These are phyloP conservation scores for Linepithema humile DNA, from an alignment of 1,140 invertebrate genomes.

Conservation along the genomic window DNA sequence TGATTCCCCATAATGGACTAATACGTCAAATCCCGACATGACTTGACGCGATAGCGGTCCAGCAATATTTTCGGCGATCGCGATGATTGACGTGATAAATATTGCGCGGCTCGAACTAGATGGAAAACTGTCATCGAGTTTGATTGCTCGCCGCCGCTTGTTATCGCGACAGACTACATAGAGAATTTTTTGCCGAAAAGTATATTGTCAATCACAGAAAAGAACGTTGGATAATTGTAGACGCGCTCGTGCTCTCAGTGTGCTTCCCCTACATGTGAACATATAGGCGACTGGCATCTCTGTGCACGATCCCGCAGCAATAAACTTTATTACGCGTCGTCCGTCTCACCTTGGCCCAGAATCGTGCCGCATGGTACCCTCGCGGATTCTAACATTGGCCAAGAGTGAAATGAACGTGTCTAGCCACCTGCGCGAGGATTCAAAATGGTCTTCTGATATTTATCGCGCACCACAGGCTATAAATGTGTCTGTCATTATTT, in stretches of 20 bases:
- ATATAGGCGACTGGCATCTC: not conserved
- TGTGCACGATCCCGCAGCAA: not conserved
- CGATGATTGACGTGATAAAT: not conserved
- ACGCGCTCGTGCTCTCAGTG: not conserved
- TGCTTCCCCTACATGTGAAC: not conserved
- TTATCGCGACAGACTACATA: slow-evolving; percentile 3
- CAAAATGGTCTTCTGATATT: not conserved
- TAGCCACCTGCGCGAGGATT: not conserved
- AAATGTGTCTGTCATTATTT: not conserved
- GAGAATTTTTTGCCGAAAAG: slow-evolving; percentile 10
- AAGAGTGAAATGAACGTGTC: not conserved
- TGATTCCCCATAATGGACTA: not conserved
- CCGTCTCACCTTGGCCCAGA: slow-evolving; percentile 45
- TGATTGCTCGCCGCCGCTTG: not conserved
- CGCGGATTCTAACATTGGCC: not conserved
- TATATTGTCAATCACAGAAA: not conserved
- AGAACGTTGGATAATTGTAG: not conserved
- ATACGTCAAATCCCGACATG: not conserved
- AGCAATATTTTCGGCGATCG: not conserved
- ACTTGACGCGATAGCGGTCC: not conserved
- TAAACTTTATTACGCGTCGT: slow-evolving; percentile 61
- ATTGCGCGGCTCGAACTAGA: not conserved
- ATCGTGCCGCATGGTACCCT: not conserved
- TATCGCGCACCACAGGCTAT: not conserved
- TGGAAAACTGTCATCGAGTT: slow-evolving; percentile 8